Percentiles rank a stretch among this genome's conserved stretches.
Evolutionary conservation across 2,888 invertebrate genomes (phyloP).

Genomic region (Heliconius erato): DNA sequence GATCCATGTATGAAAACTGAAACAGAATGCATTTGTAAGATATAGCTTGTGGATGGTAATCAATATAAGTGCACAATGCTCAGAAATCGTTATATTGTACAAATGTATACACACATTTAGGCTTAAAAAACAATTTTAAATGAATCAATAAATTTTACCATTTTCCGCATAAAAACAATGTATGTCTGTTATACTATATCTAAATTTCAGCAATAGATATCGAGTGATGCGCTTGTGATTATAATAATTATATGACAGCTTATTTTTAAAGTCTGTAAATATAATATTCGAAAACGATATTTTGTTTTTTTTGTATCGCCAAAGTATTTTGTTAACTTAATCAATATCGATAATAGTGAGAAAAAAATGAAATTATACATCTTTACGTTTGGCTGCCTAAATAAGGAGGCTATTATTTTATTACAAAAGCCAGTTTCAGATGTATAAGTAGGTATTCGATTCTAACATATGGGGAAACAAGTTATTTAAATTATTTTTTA

Average conservation of each 20-base stretch:
- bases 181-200: conserved; percentile 16
- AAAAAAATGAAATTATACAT: too few relatives aligned
- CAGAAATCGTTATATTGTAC: conserved; percentile 22
- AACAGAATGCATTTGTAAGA: conserved; percentile 17
- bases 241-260: conserved; percentile 42
- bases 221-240: conserved; percentile 43
- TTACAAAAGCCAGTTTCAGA: too few relatives aligned
- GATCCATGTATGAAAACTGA: background rate
- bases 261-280: conserved; percentile 53
- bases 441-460: background rate
- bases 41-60: conserved; percentile 37
- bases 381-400: too few relatives aligned
- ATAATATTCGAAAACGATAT: conserved; percentile 57
- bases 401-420: too few relatives aligned
- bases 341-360: background rate
- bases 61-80: conserved; percentile 50
- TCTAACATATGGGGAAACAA: background rate
- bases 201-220: conserved; percentile 34
- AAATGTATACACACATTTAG: conserved; percentile 30
- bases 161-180: conserved; percentile 21
- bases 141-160: background rate
- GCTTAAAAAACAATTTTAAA: conserved; percentile 27
- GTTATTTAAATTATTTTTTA: background rate
- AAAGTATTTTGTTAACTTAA: background rate
- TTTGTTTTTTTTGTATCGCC: conserved; percentile 33